Percentiles rank a stretch among this genome's conserved stretches.
phyloP scores from a whole-genome alignment of 2,888 invertebrate genomes.

The Cephus pygmeus region DNA sequence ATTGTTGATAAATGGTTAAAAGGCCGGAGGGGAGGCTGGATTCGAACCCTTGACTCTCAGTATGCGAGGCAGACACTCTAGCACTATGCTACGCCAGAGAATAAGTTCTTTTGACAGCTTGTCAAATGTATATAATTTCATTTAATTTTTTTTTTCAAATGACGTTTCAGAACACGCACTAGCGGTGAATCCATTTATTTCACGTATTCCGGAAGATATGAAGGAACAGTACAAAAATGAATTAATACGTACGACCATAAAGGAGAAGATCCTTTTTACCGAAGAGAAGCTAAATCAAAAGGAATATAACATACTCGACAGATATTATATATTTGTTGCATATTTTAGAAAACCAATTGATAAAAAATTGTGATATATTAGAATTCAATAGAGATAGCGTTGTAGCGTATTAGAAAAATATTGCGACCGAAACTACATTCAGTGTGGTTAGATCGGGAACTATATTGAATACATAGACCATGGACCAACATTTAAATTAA shows the following conservation, averaged over 20 bases:
- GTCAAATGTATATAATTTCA: constrained; percentile 5
- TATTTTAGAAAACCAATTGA: constrained; percentile 46
- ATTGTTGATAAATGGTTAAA: too few species aligned
- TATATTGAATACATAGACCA: too few species aligned
- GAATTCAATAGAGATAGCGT: not conserved
- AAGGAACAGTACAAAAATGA: constrained; percentile 75
- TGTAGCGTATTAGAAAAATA: not conserved
- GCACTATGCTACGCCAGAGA: constrained; percentile 46
- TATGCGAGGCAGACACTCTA: constrained; percentile 66
- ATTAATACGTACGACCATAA: constrained; percentile 68
- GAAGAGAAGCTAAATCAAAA: constrained; percentile 65
- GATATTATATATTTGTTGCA: constrained; percentile 55
- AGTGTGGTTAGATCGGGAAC: not conserved
- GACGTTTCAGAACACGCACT: constrained; percentile 71
- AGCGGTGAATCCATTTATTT: constrained; percentile 79
- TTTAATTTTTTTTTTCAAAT: not conserved
- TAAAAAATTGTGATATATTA: not conserved
- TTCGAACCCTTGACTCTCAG: constrained; percentile 67
- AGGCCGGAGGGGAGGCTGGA: constrained; percentile 42
- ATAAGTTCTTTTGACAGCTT: constrained; percentile 9
- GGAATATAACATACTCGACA: constrained; percentile 64
- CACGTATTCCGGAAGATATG: constrained; percentile 71
- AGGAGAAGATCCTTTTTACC: constrained; percentile 65
- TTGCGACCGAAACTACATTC: not conserved
- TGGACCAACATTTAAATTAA: not conserved